Percentiles rank a stretch among this genome's conserved stretches.
Conservation (phyloP, 2,888 invertebrate genomes). For the Protonemura montana region DNA sequence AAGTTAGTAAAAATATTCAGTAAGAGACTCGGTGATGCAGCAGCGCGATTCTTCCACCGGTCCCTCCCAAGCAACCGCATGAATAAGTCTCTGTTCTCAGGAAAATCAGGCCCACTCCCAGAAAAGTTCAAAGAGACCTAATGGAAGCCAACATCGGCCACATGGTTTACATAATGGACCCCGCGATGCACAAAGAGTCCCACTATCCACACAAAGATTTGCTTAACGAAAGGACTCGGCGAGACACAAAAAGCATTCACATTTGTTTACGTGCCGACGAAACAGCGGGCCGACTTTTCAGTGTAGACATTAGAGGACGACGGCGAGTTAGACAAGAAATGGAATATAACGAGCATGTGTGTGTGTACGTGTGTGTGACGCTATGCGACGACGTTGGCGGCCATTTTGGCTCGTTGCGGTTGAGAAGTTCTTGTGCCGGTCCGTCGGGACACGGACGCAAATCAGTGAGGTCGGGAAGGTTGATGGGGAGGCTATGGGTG, state of each 20-base stretch:
- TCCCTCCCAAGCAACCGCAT: too few species aligned
- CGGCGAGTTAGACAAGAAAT: background rate
- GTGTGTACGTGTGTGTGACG: background rate
- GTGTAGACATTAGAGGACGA: background rate
- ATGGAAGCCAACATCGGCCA: background rate
- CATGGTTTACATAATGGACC: background rate
- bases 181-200: background rate
- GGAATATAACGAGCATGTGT: background rate
- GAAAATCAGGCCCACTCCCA: background rate
- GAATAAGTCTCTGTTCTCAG: too few species aligned
- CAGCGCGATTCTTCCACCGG: too few species aligned
- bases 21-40: too few species aligned
- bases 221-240: background rate
- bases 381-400: constrained; percentile 23
- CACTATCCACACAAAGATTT: background rate
- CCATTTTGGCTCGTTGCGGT: constrained; percentile 45
- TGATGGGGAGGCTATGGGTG: background rate
- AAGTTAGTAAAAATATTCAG: too few species aligned
- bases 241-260: background rate
- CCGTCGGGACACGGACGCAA: constrained; percentile 42
- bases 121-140: background rate
- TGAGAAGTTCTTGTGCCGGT: constrained; percentile 39
- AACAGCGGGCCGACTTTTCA: background rate
- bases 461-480: constrained; percentile 36
- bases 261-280: background rate